phyloP scores from a whole-genome alignment of 2,888 invertebrate genomes.

The Mesodorylaimus sp. region DNA sequence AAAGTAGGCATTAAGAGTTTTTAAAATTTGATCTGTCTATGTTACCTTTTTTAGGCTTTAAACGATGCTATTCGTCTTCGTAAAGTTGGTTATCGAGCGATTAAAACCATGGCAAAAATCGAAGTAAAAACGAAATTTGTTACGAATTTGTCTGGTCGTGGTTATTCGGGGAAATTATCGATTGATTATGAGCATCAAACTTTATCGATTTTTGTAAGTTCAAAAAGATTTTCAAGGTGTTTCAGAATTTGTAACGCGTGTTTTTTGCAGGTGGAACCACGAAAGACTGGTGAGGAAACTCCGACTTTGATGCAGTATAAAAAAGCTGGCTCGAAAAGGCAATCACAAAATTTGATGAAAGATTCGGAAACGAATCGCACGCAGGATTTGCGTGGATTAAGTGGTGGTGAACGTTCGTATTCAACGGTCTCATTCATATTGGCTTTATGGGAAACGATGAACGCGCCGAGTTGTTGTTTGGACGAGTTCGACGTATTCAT shows the following conservation, averaged over 20 bases:
- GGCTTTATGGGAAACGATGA: slow-evolving; percentile 75
- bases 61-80: no score
- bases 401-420: slow-evolving; percentile 76
- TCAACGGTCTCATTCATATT: slow-evolving; percentile 83
- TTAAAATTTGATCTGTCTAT: no score
- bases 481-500: slow-evolving; percentile 96
- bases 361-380: neutral
- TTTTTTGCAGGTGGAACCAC: no score
- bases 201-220: slow-evolving; percentile 8
- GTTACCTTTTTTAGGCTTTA: no score
- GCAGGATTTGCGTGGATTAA: slow-evolving; percentile 43
- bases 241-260: no score
- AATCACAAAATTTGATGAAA: no score
- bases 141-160: neutral
- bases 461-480: slow-evolving; percentile 70
- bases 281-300: no score
- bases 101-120: no score
- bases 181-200: neutral
- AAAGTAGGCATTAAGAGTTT: no score
- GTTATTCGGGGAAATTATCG: neutral
- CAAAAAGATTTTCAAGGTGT: neutral
- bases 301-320: no score
- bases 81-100: no score
- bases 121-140: neutral
- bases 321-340: no score